Evolutionary conservation across 1,140 invertebrate genomes (phyloP).

Genomic region (Pantala flavescens): DNA sequence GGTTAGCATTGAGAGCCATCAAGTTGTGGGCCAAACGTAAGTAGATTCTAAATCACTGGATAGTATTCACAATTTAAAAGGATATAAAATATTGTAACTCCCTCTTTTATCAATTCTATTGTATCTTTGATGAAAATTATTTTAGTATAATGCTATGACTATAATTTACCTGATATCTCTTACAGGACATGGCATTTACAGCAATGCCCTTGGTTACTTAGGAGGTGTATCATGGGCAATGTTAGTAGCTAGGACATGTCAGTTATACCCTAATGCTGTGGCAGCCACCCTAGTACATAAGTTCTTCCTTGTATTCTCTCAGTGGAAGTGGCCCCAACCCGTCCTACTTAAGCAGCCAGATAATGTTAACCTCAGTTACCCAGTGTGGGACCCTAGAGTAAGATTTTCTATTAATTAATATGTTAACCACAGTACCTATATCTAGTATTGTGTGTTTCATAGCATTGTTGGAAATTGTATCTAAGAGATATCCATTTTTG

Average conservation of each 20-base stretch:
- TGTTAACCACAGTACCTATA: too few species aligned
- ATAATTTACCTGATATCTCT: conserved; percentile 19
- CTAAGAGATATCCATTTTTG: conserved; percentile 16
- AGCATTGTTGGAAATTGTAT: background rate
- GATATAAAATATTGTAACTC: background rate
- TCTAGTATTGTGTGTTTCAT: too few species aligned
- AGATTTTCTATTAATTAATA: conserved; percentile 31
- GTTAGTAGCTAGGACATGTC: conserved; percentile 94
- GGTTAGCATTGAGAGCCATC: conserved; percentile 84
- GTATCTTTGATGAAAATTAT: too few species aligned
- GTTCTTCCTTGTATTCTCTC: conserved; percentile 95
- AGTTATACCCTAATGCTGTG: conserved; percentile 94
- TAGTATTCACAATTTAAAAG: background rate
- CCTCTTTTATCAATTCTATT: too few species aligned
- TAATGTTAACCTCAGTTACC: conserved; percentile 75
- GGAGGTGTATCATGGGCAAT: conserved; percentile 99
- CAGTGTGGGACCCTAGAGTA: conserved; percentile 90
- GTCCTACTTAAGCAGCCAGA: conserved; percentile 89
- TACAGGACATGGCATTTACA: conserved; percentile 90
- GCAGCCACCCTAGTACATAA: conserved; percentile 92
- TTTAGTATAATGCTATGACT: too few species aligned
- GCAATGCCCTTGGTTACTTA: conserved; percentile 93
- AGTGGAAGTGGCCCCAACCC: conserved; percentile 98
- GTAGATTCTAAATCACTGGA: conserved; percentile 30
- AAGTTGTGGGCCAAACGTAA: conserved; percentile 98